A percentile compares a stretch with the other conserved stretches of the same genome.
phyloP scores from a whole-genome alignment of 2,888 invertebrate species.

The Hipparchia sbordonii region DNA sequence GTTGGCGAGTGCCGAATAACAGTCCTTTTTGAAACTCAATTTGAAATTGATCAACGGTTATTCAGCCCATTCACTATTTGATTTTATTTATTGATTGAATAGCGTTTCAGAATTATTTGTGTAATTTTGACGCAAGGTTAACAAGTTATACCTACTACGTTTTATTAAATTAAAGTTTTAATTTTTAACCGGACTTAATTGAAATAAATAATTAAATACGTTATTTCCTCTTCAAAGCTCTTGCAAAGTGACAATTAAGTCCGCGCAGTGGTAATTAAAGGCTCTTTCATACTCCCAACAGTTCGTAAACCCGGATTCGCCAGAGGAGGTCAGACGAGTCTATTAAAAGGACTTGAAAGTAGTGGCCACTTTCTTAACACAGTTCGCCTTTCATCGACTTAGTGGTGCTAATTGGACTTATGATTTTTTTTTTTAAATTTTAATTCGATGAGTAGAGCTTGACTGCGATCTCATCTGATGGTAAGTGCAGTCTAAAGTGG shows the following conservation, averaged over 20 bases:
- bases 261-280: slow-evolving; percentile 30
- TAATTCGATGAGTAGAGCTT: too few species aligned
- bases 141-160: neutral
- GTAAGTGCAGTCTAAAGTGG: too few species aligned
- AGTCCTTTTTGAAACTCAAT: too few species aligned
- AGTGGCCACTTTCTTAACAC: slow-evolving; percentile 21
- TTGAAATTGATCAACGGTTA: too few species aligned
- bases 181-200: neutral
- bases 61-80: too few species aligned
- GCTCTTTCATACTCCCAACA: slow-evolving; percentile 49
- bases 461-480: too few species aligned
- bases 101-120: too few species aligned
- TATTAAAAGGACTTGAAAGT: slow-evolving; percentile 65
- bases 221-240: slow-evolving; percentile 14
- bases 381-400: slow-evolving; percentile 10
- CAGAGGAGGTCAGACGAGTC: slow-evolving; percentile 58
- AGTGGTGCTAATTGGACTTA: slow-evolving; percentile 5
- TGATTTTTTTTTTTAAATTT: neutral
- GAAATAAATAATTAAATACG: slow-evolving; percentile 6
- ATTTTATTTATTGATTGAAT: too few species aligned
- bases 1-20: too few species aligned
- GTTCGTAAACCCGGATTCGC: slow-evolving; percentile 68
- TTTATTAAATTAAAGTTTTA: slow-evolving; percentile 11
- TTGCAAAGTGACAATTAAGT: slow-evolving; percentile 22
- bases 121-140: too few species aligned